Conservation (phyloP, 2,888 invertebrate species). For the Automeris io region DNA sequence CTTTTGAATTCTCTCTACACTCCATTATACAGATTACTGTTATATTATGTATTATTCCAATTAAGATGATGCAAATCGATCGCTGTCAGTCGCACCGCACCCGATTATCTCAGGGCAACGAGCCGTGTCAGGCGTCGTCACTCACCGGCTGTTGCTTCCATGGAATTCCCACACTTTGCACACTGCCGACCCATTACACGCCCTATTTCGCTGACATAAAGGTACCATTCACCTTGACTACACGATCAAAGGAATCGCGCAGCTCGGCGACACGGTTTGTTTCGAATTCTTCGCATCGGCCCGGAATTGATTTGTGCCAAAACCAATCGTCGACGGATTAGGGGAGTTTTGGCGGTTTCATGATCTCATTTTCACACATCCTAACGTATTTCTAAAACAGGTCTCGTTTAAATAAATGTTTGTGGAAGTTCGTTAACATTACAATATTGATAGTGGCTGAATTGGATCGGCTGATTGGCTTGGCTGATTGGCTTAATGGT, state of each 20-base stretch:
- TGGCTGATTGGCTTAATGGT: too few species aligned
- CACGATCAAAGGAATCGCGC: background rate
- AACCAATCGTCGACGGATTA: background rate
- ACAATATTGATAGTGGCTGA: too few species aligned
- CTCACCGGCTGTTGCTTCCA: background rate
- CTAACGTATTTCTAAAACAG: background rate
- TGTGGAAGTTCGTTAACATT: too few species aligned
- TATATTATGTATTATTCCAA: too few species aligned
- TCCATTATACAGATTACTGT: too few species aligned
- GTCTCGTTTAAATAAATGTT: too few species aligned
- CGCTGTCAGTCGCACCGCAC: background rate
- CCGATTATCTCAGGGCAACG: background rate
- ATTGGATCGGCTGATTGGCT: too few species aligned
- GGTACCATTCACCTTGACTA: background rate
- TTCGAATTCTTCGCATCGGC: background rate
- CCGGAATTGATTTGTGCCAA: background rate
- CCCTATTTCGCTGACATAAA: background rate
- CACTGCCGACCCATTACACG: background rate
- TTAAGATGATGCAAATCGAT: too few species aligned
- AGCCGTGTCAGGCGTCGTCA: background rate
- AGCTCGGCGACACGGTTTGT: background rate
- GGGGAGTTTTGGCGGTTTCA: background rate
- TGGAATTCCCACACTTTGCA: conserved; percentile 1
- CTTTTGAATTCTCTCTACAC: too few species aligned
- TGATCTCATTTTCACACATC: background rate